Evolutionary conservation across 2,888 invertebrate species (phyloP).

Genomic region (Limenitis camilla): DNA sequence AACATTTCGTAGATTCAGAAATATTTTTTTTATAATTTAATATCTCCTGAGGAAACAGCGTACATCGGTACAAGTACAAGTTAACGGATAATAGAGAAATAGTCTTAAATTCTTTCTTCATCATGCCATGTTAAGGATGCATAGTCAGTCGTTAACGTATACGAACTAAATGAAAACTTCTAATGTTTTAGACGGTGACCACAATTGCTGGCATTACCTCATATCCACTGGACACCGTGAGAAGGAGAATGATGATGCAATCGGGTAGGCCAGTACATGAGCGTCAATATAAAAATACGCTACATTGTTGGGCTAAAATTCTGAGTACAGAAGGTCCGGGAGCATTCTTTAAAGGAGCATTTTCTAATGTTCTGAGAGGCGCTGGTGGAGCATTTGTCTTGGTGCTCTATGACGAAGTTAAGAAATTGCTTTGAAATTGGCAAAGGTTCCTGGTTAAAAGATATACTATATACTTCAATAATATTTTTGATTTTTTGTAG

Average conservation of each 20-base stretch:
- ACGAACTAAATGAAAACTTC: not conserved
- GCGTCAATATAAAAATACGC: conserved; percentile 89
- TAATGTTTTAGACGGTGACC: conserved; percentile 64
- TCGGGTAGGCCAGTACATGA: conserved; percentile 86
- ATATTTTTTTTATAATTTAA: too few relatives aligned
- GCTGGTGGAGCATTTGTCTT: conserved; percentile 94
- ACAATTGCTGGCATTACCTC: conserved; percentile 92
- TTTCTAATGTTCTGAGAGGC: conserved; percentile 93
- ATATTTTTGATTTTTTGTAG: too few relatives aligned
- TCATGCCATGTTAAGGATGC: not conserved
- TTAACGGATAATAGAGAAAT: too few relatives aligned
- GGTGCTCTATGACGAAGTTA: conserved; percentile 91
- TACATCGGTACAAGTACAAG: too few relatives aligned
- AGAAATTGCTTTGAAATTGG: conserved; percentile 72
- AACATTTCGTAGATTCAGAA: too few relatives aligned
- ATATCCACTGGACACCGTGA: conserved; percentile 95
- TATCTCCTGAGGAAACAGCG: too few relatives aligned
- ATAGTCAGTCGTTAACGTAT: not conserved
- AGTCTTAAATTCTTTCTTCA: too few relatives aligned
- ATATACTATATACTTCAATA: not conserved
- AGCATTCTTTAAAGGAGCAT: conserved; percentile 97
- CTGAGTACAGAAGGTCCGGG: conserved; percentile 83
- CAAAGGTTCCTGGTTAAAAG: not conserved
- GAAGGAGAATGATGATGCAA: conserved; percentile 99
- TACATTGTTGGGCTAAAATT: conserved; percentile 91